Conservation (phyloP, 2,888 invertebrate genomes). For the Prenolepis imparis region DNA sequence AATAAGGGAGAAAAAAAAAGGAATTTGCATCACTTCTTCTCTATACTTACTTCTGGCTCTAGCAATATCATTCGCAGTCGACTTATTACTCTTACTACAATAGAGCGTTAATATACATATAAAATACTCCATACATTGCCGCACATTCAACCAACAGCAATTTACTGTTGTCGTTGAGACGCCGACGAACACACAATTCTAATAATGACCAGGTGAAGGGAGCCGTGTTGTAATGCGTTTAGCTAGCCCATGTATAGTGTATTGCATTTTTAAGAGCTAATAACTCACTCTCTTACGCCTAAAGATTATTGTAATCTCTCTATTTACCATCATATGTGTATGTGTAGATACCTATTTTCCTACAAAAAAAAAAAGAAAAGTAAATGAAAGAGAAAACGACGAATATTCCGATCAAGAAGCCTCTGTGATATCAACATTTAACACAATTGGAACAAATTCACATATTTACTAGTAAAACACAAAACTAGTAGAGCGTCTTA, state of each 20-base stretch:
- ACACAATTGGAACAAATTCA: slow-evolving; percentile 83
- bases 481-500: slow-evolving; percentile 76
- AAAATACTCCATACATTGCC: slow-evolving; percentile 83
- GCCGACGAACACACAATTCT: slow-evolving; percentile 81
- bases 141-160: slow-evolving; percentile 79
- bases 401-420: slow-evolving; percentile 83
- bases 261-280: slow-evolving; percentile 84
- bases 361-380: slow-evolving; percentile 75
- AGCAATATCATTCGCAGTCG: slow-evolving; percentile 83
- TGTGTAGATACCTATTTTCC: slow-evolving; percentile 86
- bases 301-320: slow-evolving; percentile 76
- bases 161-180: slow-evolving; percentile 73
- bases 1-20: slow-evolving; percentile 46
- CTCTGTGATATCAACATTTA: slow-evolving; percentile 85
- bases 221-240: slow-evolving; percentile 85
- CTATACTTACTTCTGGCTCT: slow-evolving; percentile 83
- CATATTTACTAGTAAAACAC: slow-evolving; percentile 78
- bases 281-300: slow-evolving; percentile 71
- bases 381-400: slow-evolving; percentile 54
- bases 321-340: slow-evolving; percentile 82
- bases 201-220: slow-evolving; percentile 83
- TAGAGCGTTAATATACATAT: slow-evolving; percentile 71
- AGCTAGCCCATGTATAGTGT: slow-evolving; percentile 86
- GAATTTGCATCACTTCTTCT: slow-evolving; percentile 81
- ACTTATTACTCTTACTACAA: slow-evolving; percentile 77